Percentiles rank a stretch among this genome's conserved stretches.
Conservation (phyloP, 2,113 vertebrate species). For the Piaya cayana region DNA sequence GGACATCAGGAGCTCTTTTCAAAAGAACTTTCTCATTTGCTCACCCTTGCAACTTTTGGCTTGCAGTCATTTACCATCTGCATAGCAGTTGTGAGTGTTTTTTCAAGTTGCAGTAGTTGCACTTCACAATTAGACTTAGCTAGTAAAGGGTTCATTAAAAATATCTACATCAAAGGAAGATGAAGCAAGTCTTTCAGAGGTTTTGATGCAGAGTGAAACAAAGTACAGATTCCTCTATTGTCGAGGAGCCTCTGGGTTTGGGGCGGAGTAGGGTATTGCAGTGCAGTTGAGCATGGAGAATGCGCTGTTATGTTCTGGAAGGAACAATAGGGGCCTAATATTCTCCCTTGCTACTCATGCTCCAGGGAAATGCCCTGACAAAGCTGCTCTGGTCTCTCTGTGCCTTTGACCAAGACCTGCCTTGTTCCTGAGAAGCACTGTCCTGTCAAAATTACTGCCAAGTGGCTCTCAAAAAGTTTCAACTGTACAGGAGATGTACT, state of each 20-base stretch:
- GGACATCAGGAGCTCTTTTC: not conserved
- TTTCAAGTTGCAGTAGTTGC: not conserved
- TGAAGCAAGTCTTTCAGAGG: not conserved
- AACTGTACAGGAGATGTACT: not conserved
- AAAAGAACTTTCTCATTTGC: not conserved
- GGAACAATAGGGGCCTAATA: not conserved
- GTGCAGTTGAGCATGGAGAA: not conserved
- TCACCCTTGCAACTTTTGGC: conserved; percentile 20
- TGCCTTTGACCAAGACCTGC: not conserved
- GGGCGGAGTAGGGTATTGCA: not conserved
- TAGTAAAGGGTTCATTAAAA: conserved; percentile 60
- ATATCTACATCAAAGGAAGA: conserved; percentile 20
- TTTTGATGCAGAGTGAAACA: not conserved
- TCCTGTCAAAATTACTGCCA: not conserved
- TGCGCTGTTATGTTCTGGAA: not conserved
- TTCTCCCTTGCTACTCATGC: accelerated
- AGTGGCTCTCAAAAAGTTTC: not conserved
- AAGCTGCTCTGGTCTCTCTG: not conserved
- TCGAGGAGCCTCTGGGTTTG: not conserved
- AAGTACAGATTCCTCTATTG: not conserved
- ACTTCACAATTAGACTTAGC: conserved; percentile 22
- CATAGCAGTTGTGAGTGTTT: conserved; percentile 31
- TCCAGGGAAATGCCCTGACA: not conserved
- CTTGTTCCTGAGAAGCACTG: not conserved
- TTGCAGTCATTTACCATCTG: conserved; percentile 9